Percentiles rank a stretch among this genome's conserved stretches.
Evolutionary conservation across 2,113 vertebrate genomes (phyloP).

Genomic region (Malurus elegans): DNA sequence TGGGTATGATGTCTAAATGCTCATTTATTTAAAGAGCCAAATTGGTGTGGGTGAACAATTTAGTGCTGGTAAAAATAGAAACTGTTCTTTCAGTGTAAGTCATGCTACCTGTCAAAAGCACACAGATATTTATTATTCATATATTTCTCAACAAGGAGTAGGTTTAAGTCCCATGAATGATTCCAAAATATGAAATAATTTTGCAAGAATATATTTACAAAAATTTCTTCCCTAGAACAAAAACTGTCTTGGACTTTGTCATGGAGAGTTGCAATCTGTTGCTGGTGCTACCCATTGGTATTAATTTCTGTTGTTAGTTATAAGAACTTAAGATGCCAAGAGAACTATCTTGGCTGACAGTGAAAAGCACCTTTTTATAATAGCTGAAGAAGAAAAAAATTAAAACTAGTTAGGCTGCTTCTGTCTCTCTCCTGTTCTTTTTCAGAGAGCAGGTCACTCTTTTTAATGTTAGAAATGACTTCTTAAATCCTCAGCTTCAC

Average conservation of each 20-base stretch:
- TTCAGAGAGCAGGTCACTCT: background rate
- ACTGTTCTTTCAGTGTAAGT: background rate
- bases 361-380: slow-evolving; percentile 12
- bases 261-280: background rate
- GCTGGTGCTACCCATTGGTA: background rate
- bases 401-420: background rate
- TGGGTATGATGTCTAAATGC: background rate
- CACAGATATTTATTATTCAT: background rate
- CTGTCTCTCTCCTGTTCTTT: background rate
- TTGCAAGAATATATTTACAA: background rate
- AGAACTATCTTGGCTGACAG: background rate
- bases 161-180: background rate
- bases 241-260: background rate
- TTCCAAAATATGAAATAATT: background rate
- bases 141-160: background rate
- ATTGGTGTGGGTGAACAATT: background rate
- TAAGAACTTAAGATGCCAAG: background rate
- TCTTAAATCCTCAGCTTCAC: background rate
- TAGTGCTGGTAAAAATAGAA: background rate
- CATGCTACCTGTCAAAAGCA: background rate
- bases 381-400: background rate
- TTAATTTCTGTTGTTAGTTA: background rate
- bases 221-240: background rate
- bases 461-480: background rate
- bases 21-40: background rate